phyloP scores from a whole-genome alignment of 2,888 invertebrate species.

The Polyommatus icarus region DNA sequence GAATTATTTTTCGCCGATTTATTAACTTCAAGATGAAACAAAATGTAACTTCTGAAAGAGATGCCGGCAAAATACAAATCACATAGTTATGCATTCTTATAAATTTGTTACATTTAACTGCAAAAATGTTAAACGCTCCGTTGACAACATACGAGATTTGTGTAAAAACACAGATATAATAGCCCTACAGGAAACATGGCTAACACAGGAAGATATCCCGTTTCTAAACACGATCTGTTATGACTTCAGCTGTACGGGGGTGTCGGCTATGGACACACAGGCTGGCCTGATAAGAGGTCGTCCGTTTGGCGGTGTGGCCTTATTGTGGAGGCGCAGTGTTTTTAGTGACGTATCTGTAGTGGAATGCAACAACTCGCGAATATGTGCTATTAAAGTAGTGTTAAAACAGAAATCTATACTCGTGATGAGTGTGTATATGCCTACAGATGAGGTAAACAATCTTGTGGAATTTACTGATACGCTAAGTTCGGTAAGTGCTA shows the following conservation, averaged over 20 bases:
- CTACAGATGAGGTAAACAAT: conserved; percentile 36
- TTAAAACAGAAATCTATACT: conserved; percentile 31
- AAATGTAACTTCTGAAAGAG: neutral
- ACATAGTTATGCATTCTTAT: neutral
- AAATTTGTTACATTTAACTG: conserved; percentile 37
- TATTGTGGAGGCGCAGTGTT: conserved; percentile 35
- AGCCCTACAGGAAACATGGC: conserved; percentile 36
- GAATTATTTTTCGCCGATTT: conserved; percentile 4
- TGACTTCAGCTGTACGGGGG: conserved; percentile 30
- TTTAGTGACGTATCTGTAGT: conserved; percentile 33
- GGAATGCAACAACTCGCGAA: conserved; percentile 32
- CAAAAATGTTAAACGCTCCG: conserved; percentile 34
- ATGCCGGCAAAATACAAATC: neutral
- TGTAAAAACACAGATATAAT: conserved; percentile 33
- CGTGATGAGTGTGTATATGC: conserved; percentile 40
- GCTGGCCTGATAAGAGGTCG: conserved; percentile 31
- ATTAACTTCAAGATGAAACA: conserved; percentile 7
- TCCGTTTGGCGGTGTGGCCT: conserved; percentile 36
- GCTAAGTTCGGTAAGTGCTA: conserved; percentile 34
- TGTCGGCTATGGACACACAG: conserved; percentile 34
- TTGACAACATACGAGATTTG: conserved; percentile 32
- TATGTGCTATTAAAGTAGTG: conserved; percentile 28
- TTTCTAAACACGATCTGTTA: conserved; percentile 26
- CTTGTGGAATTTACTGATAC: conserved; percentile 38
- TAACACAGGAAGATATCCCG: conserved; percentile 33